Conservation (phyloP, 2,888 invertebrate genomes). For the Chorisops tibialis region DNA sequence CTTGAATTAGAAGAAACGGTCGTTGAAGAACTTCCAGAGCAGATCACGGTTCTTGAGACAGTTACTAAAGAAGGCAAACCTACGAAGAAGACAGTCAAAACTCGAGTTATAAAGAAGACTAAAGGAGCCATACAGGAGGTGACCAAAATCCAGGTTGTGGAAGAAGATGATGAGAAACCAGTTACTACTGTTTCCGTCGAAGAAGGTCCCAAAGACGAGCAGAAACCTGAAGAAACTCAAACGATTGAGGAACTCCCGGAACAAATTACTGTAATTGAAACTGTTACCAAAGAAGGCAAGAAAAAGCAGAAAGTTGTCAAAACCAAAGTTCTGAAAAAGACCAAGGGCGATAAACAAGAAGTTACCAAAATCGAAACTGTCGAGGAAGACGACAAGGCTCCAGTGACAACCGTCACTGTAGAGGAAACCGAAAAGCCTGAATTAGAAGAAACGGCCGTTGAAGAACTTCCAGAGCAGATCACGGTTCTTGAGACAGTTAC, state of each 20-base stretch:
- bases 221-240: constrained; percentile 31
- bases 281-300: constrained; percentile 35
- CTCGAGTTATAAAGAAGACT: constrained; percentile 45
- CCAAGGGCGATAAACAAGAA: constrained; percentile 42
- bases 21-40: constrained; percentile 45
- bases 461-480: constrained; percentile 39
- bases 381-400: constrained; percentile 37
- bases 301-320: constrained; percentile 40
- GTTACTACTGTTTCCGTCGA: constrained; percentile 44
- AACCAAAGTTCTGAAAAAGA: constrained; percentile 43
- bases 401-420: constrained; percentile 41
- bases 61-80: constrained; percentile 43
- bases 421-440: constrained; percentile 40
- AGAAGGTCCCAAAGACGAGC: constrained; percentile 40
- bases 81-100: constrained; percentile 43
- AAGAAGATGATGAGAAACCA: constrained; percentile 49
- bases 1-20: constrained; percentile 31
- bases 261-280: constrained; percentile 48
- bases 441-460: constrained; percentile 38
- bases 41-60: constrained; percentile 43
- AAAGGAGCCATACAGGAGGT: constrained; percentile 39
- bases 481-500: constrained; percentile 37
- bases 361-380: constrained; percentile 35
- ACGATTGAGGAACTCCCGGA: constrained; percentile 19
- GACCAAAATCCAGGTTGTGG: constrained; percentile 50